A percentile compares a stretch with the other conserved stretches of the same genome.
These are phyloP conservation scores for Morone saxatilis DNA, from an alignment of 2,113 vertebrate species.

Conservation along the genomic window DNA sequence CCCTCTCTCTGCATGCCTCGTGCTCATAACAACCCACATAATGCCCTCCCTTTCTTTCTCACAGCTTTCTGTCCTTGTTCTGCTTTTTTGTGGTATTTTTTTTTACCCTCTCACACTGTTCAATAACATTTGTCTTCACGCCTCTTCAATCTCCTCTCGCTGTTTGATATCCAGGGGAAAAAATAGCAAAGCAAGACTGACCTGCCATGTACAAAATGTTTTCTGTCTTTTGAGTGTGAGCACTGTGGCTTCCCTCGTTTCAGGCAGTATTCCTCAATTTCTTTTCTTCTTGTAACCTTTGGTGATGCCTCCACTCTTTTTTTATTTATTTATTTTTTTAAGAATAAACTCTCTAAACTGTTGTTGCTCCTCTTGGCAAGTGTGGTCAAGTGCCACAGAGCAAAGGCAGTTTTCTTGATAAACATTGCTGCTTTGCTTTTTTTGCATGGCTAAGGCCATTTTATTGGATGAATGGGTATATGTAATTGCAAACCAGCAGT, in stretches of 20 bases:
- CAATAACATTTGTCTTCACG: conserved; percentile 67
- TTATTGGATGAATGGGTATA: conserved; percentile 36
- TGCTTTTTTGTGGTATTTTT: not conserved
- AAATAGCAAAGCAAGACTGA: conserved; percentile 42
- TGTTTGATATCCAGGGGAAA: conserved; percentile 61
- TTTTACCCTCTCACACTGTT: conserved; percentile 43
- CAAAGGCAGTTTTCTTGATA: conserved; percentile 21
- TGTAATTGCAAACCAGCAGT: conserved; percentile 38
- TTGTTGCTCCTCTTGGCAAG: not conserved
- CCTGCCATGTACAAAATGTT: conserved; percentile 49
- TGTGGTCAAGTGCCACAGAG: conserved; percentile 26
- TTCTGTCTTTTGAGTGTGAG: conserved; percentile 30
- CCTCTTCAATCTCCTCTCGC: conserved; percentile 67
- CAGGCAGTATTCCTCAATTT: conserved; percentile 35
- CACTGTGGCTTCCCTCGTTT: conserved; percentile 31
- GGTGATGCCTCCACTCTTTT: not conserved
- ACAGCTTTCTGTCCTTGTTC: conserved; percentile 49
- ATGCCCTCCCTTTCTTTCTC: conserved; percentile 50
- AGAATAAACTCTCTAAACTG: conserved; percentile 26
- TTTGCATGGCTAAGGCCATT: conserved; percentile 28
- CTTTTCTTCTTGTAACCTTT: conserved; percentile 19
- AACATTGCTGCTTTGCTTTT: conserved; percentile 27
- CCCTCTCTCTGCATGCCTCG: conserved; percentile 39
- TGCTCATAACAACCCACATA: conserved; percentile 46
- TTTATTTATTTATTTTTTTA: too few relatives aligned